A percentile compares a stretch with the other conserved stretches of the same genome.
phyloP scores from a whole-genome alignment of 2,113 vertebrate genomes.

The Arizona elegans region DNA sequence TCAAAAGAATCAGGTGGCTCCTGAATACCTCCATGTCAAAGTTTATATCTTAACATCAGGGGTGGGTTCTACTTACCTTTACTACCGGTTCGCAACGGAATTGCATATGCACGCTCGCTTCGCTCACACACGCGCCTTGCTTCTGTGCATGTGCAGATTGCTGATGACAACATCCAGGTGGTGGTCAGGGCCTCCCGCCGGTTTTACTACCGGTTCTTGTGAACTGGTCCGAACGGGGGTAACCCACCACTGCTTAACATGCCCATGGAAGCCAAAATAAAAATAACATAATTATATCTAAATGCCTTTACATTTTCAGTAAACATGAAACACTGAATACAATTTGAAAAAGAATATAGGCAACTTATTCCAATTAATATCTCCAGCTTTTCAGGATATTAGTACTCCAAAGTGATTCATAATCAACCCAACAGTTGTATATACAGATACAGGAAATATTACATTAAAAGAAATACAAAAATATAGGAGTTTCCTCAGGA shows the following conservation, averaged over 20 bases:
- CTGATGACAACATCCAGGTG: too few species aligned
- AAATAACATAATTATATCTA: neutral
- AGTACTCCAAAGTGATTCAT: neutral
- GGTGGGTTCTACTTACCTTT: too few species aligned
- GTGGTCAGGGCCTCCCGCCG: too few species aligned
- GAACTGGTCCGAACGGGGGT: too few species aligned
- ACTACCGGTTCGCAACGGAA: too few species aligned
- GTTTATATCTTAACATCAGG: neutral
- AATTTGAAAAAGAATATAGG: neutral
- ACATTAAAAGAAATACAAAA: neutral
- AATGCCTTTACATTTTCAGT: neutral
- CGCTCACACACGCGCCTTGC: too few species aligned
- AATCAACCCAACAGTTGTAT: neutral
- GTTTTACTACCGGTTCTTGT: too few species aligned
- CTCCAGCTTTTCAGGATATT: neutral
- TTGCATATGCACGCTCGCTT: too few species aligned
- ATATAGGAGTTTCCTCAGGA: neutral
- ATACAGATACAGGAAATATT: neutral
- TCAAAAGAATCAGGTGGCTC: neutral
- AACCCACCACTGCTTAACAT: neutral
- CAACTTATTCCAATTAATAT: neutral
- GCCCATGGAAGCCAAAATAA: neutral
- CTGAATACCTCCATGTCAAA: neutral
- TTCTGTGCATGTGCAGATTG: too few species aligned
- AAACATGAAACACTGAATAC: neutral